Evolutionary conservation across 2,888 invertebrate species (phyloP).

Genomic region (Sarcophaga variegata): DNA sequence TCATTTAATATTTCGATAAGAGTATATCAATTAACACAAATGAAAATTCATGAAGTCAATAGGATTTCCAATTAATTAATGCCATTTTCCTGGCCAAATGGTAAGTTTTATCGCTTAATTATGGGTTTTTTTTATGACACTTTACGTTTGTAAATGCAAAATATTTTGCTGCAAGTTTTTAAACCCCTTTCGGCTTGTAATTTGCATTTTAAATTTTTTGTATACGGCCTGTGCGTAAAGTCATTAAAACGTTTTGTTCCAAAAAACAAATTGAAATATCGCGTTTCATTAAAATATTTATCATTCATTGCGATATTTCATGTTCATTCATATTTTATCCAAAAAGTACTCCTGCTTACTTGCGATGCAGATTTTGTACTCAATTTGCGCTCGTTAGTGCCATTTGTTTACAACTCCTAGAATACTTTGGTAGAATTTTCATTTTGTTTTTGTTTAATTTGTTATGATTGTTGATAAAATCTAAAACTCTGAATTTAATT

Average conservation of each 20-base stretch:
- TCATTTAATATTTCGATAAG: too few species aligned
- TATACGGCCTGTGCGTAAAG: not conserved
- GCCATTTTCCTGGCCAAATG: too few species aligned
- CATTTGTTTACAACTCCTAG: not conserved
- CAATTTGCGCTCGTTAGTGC: not conserved
- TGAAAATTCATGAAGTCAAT: too few species aligned
- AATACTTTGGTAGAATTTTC: not conserved
- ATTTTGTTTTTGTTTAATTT: constrained; percentile 3
- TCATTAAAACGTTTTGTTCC: constrained; percentile 11
- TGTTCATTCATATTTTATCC: too few species aligned
- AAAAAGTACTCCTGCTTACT: not conserved
- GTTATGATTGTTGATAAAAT: constrained; percentile 39
- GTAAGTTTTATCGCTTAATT: too few species aligned
- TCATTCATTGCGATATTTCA: not conserved
- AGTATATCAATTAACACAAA: too few species aligned
- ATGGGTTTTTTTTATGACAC: too few species aligned
- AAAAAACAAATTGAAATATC: constrained; percentile 3
- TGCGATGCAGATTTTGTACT: not conserved
- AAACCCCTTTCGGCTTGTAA: too few species aligned
- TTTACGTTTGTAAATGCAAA: too few species aligned
- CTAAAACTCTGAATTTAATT: constrained; percentile 38
- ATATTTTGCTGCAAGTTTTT: too few species aligned
- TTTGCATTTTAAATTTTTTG: constrained; percentile 13
- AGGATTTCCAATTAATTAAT: too few species aligned
- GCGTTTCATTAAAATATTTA: constrained; percentile 3